Evolutionary conservation across 2,888 invertebrate species (phyloP).

Genomic region (Cheilosia vulpina): DNA sequence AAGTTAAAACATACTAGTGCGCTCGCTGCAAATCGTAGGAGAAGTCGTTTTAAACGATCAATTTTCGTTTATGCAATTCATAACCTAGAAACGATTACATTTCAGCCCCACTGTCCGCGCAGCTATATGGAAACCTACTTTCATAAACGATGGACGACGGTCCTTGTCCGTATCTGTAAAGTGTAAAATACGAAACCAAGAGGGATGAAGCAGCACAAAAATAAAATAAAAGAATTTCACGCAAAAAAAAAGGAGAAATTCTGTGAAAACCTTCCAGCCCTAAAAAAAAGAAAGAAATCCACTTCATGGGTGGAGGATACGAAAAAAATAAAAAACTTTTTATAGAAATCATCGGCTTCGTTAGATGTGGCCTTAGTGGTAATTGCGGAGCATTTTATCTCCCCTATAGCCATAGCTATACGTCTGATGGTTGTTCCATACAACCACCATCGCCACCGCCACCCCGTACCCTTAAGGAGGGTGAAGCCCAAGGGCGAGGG

Average conservation of each 20-base stretch:
- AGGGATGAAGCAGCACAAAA: conserved; percentile 45
- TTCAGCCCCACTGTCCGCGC: conserved; percentile 47
- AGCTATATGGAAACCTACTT: conserved; percentile 48
- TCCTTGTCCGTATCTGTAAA: conserved; percentile 67
- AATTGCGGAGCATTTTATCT: conserved; percentile 83
- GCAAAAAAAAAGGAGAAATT: conserved; percentile 40
- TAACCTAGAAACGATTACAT: background rate
- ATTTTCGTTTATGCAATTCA: no score
- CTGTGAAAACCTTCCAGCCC: conserved; percentile 32
- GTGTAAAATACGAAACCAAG: conserved; percentile 67
- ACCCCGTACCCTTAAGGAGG: conserved; percentile 50
- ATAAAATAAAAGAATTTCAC: conserved; percentile 27
- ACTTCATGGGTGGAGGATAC: conserved; percentile 65
- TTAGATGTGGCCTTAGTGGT: conserved; percentile 83
- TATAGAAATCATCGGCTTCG: conserved; percentile 83
- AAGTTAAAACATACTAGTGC: no score
- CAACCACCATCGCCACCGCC: conserved; percentile 38
- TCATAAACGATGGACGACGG: conserved; percentile 65
- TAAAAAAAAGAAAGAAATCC: conserved; percentile 57
- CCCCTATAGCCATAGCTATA: conserved; percentile 77
- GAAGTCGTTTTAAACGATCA: no score
- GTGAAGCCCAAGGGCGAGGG: conserved; percentile 72
- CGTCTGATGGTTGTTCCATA: conserved; percentile 57
- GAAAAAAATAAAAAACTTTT: conserved; percentile 69
- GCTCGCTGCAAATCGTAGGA: no score